A percentile compares a stretch with the other conserved stretches of the same genome.
phyloP scores from a whole-genome alignment of 2,797 vertebrate species.

The Coregonus ussuriensis region DNA sequence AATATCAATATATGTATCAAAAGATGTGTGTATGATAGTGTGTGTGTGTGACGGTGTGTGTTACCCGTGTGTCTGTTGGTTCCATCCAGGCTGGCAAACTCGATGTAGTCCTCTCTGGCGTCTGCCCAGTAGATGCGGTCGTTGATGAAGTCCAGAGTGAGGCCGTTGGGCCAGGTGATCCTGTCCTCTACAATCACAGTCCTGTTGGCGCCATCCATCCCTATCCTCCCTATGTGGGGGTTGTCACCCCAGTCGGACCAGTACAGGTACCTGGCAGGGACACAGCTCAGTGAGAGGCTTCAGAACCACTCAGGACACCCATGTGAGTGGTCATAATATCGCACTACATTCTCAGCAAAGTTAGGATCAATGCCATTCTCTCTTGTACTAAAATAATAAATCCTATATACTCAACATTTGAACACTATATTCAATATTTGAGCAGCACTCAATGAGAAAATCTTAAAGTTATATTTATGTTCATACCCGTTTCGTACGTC shows the following conservation, averaged over 20 bases:
- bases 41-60: slow-evolving; percentile 6
- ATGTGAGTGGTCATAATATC: background rate
- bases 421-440: background rate
- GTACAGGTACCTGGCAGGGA: slow-evolving; percentile 85
- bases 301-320: background rate
- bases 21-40: background rate
- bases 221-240: slow-evolving; percentile 93
- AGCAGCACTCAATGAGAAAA: background rate
- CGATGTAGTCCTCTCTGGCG: slow-evolving; percentile 94
- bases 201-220: slow-evolving; percentile 92
- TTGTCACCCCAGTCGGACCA: slow-evolving; percentile 98
- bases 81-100: slow-evolving; percentile 93
- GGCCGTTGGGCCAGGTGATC: slow-evolving; percentile 96
- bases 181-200: slow-evolving; percentile 89
- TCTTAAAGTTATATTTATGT: background rate
- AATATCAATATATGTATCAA: background rate
- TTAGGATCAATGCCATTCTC: background rate
- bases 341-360: no score
- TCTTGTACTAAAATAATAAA: background rate
- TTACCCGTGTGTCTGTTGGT: slow-evolving; percentile 88
- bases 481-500: slow-evolving; percentile 93
- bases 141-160: slow-evolving; percentile 95
- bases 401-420: no score
- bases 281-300: background rate
- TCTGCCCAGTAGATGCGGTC: slow-evolving; percentile 97